Conservation (phyloP, 2,888 invertebrate genomes). For the Deilephila porcellus region DNA sequence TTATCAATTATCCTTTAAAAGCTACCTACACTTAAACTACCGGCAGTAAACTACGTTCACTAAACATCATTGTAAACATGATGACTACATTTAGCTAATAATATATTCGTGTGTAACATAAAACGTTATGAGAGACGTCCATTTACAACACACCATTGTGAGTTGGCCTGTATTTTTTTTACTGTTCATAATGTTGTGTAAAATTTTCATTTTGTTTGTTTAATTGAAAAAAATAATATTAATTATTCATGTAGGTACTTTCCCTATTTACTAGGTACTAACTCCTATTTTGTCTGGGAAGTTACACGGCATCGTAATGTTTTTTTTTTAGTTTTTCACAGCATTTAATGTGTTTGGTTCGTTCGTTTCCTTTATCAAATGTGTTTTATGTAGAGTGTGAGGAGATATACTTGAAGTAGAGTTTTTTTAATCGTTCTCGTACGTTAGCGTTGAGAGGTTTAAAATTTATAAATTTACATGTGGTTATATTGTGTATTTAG, state of each 20-base stretch:
- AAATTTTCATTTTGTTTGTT: background rate
- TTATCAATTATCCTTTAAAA: background rate
- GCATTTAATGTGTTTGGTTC: background rate
- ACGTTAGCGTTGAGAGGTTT: background rate
- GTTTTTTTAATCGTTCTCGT: background rate
- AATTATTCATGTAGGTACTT: background rate
- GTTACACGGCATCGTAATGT: background rate
- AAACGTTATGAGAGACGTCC: constrained; percentile 28
- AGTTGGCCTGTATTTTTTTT: background rate
- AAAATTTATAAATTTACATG: background rate
- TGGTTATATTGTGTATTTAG: background rate
- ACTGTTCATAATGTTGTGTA: background rate
- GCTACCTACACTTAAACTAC: background rate
- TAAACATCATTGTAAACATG: background rate
- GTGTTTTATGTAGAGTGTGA: background rate
- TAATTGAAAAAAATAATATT: background rate
- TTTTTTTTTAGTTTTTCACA: background rate
- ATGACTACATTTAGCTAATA: constrained; percentile 1
- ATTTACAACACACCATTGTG: constrained; percentile 6
- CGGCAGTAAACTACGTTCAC: background rate
- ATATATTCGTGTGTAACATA: background rate
- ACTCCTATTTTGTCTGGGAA: background rate
- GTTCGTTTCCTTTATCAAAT: background rate
- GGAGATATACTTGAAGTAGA: background rate
- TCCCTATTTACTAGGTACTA: too few species aligned